Evolutionary conservation across 2,888 invertebrate species (phyloP), one percentile per base, ranked within the genome.

Genomic region (Esperia sulphurella): DNA sequence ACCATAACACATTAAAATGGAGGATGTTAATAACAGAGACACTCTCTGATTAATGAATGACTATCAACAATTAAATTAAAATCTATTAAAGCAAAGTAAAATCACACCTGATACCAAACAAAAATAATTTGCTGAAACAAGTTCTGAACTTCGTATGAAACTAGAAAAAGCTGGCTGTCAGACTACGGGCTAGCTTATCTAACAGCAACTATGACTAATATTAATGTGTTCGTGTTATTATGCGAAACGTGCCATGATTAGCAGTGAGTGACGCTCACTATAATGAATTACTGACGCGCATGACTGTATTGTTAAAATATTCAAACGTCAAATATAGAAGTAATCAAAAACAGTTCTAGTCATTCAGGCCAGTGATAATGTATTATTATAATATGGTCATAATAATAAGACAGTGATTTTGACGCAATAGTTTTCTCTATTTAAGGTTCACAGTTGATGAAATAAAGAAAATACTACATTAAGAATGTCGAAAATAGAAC

Each of bases 121-220:
- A n/a, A n/a, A n/a, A n/a, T n/a, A n/a, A n/a, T n/a, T n/a, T n/a
- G n/a, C n/a, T n/a, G n/a, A n/a, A n/a, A n/a, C n/a, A n/a, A n/a
- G n/a, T 21, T 21, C 21, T 21, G 21, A 21, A 21, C 21, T 21
- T 21, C 21, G 21, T 21, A 21, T 21, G 21, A 21, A 21, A 21
- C 21, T 21, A 21, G 3, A 21, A 21, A 21, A 21, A 21, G 21
- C 21, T 21, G 21, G 21, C 21, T 21, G 21, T 5, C 61, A 65
- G 70, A 66, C 57, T 71, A 74, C 71, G 65, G 65, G 62, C 64
- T 54, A 54, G 59, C 58, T 74, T 72, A 75, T 77, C 71, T 71
- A 63, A 65, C 59, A 64, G 64, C 54, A 69, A 65, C 65, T 65
- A 69, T 75, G 73, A 75, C 61, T 71, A 71, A 70, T 59, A 55